Base-by-base conservation (phyloP, 2,113 vertebrate genomes). In the Sula dactylatra region DNA sequence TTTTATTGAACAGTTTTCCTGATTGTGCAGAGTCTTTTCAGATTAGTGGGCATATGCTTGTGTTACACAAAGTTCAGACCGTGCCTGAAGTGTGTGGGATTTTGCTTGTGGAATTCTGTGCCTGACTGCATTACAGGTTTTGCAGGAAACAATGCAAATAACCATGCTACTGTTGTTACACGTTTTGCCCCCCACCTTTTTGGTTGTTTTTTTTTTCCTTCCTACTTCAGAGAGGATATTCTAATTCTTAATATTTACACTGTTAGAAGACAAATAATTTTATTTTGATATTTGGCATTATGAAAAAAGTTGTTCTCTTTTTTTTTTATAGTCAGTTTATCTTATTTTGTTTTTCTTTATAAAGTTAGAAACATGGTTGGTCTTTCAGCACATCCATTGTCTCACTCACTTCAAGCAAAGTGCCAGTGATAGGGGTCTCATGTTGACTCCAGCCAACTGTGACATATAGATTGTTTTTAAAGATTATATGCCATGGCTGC, bases 151-250 rank as follows among this genome's bases (percentile, higher is more conserved):
- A 49, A 19, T 20, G 20, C 9, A 73, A 80, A 69, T 40, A 83
- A 13, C 4, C 6, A 5, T 83, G 14, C 5, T 65, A 10, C 29
- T 71, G 8, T 24, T 77, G 3, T 40, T 84, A 13, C 3, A 9
- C 13, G 2, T 13, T 11, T n/a, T 15, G 7, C 2, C 2, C 10
- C 3, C 4, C n/a, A n/a, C n/a, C n/a, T n/a, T n/a, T n/a, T n/a
- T n/a, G n/a, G n/a, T n/a, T n/a, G n/a, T n/a, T n/a, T 18, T 11
- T 14, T 8, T 29, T 8, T 44, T 10, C 16, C 13, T 24, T 4
- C 27, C 19, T 12, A 3, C 13, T 40, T 88, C 24, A 71, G 22
- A 32, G 5, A 34, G 1, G 4, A 9, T 14, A 44, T 47, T 76
- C 18, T 72, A 15, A n/a, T 59, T 85, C 54, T 59, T 71, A 36